phyloP scores from a whole-genome alignment of 2,113 vertebrate species.

The Odocoileus hemionus region DNA sequence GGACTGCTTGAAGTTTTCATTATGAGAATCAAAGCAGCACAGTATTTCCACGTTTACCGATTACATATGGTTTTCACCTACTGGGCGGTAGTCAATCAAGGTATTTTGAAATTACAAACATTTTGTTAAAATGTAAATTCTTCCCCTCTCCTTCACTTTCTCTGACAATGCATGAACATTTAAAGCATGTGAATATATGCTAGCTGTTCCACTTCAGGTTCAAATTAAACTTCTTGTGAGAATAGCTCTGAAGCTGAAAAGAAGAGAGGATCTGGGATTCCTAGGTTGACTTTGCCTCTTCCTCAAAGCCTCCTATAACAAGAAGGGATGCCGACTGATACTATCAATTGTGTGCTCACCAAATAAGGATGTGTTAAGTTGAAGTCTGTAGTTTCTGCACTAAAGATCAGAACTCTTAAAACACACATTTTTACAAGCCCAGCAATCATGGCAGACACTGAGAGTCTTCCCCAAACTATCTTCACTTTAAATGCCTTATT shows the following conservation, averaged over 20 bases:
- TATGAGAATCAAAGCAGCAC: constrained; percentile 9
- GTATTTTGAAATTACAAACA: constrained; percentile 9
- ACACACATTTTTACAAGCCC: constrained; percentile 12
- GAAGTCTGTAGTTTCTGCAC: constrained; percentile 9
- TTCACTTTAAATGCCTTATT: constrained; percentile 17
- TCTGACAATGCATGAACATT: neutral
- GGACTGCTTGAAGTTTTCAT: constrained; percentile 2
- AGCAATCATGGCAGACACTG: neutral
- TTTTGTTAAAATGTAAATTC: constrained; percentile 28
- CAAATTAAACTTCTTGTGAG: constrained; percentile 16
- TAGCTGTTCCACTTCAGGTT: neutral
- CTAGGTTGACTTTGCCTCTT: constrained; percentile 37
- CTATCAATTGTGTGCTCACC: constrained; percentile 24
- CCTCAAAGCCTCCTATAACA: constrained; percentile 14
- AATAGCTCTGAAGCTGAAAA: neutral
- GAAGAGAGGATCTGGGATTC: neutral
- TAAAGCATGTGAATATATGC: neutral
- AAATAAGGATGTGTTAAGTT: neutral
- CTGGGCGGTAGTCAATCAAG: neutral
- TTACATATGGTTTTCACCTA: neutral
- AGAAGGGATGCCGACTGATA: neutral
- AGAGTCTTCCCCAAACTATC: neutral
- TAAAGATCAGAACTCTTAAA: constrained; percentile 25
- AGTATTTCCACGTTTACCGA: neutral
- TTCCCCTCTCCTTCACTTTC: neutral